Conservation (phyloP, 2,113 vertebrate species). For the Alethe castanea region DNA sequence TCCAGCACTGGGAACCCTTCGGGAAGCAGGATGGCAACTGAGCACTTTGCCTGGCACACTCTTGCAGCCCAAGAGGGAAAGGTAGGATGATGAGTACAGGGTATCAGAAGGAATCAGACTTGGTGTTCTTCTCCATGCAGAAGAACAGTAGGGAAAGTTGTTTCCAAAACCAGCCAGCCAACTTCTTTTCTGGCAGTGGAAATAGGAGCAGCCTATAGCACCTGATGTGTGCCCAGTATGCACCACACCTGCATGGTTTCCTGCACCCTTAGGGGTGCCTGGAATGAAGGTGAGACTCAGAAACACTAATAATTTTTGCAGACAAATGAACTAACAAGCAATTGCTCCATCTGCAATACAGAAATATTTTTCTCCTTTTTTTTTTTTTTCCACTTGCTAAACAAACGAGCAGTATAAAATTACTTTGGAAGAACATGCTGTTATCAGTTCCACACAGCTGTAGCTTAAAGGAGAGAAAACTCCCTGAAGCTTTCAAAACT, state of each 20-base stretch:
- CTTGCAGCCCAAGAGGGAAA: neutral
- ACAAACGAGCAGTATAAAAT: neutral
- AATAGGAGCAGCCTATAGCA: neutral
- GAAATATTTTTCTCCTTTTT: rapidly evolving
- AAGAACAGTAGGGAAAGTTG: neutral
- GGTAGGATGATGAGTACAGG: rapidly evolving
- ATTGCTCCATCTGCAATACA: neutral
- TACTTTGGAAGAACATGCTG: neutral
- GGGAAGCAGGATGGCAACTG: neutral
- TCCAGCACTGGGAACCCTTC: neutral
- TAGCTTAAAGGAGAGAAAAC: neutral
- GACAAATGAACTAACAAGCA: neutral
- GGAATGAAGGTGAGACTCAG: neutral
- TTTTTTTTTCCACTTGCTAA: neutral
- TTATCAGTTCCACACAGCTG: constrained; percentile 6
- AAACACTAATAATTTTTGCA: neutral
- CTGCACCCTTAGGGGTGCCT: neutral
- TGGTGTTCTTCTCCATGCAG: neutral
- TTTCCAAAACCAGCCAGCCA: neutral
- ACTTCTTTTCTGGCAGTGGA: neutral
- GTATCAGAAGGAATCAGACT: neutral
- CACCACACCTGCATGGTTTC: neutral
- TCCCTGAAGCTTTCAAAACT: neutral
- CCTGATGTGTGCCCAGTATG: neutral
- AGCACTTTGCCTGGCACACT: neutral